Evolutionary conservation across 37 sponge, comb jelly and placozoan genomes (phyloP), one percentile per base, ranked within the genome.

Genomic region (Oscarella lobularis): DNA sequence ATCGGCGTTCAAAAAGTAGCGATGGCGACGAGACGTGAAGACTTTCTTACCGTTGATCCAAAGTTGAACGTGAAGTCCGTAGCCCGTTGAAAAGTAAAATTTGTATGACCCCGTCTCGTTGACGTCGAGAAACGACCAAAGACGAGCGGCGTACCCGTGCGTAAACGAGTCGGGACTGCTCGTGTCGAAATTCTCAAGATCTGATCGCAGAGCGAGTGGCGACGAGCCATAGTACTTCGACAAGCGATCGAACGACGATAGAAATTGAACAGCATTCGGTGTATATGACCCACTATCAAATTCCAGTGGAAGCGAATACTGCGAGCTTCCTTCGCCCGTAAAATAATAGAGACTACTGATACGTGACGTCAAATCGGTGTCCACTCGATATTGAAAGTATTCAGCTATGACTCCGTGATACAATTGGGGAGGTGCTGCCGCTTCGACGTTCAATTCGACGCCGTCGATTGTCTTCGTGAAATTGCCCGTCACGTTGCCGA

Each of bases 361-460:
- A 27, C 20, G 9, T 48, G 60, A 48, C 20, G 14, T 48, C 14
- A 48, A 20, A 68, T 4, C 31, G 6, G 71, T 68, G 31, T 4
- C 71, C 33, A 68, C 31, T 30, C 71, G 6, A 14, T 68, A 68
- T 35, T 68, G 71, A 14, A 68, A 68, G 31, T 68, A 68, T 14
- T 68, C 71, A 34, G 71, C 71, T 34, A 68, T 68, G 6, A 68
- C 71, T 34, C 71, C 6, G 6, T 20, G 9, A 9, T 48, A 27
- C 14, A 48, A 27, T 48, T 48, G 14, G 14, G 9, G 9, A n/a
- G n/a, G n/a, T n/a, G n/a, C n/a, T 48, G 60, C 9, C 20, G 14
- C 20, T 48, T 48, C 60, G 20, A 48, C 60, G 20, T 48, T 9
- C 9, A 48, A 9, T 48, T 9, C 20, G 20, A 48, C 60, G 60